Percentiles rank a stretch among this genome's conserved stretches.
phyloP scores from a whole-genome alignment of 2,797 vertebrate genomes.

The Rhinophrynus dorsalis region DNA sequence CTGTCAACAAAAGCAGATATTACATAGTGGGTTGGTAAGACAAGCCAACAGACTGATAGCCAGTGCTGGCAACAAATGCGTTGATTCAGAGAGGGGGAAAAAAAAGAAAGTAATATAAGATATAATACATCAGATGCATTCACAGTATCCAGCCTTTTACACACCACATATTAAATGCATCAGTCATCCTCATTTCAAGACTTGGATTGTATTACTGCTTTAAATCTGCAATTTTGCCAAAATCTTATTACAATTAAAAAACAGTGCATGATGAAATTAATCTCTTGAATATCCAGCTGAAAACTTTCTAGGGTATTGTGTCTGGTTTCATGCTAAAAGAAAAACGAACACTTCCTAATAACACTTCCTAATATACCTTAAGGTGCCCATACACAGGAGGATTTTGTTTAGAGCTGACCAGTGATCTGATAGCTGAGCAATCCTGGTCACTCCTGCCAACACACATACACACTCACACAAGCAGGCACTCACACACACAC shows the following conservation, averaged over 20 bases:
- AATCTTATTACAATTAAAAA: slow-evolving; percentile 40
- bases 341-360: too few relatives aligned
- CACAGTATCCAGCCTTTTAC: slow-evolving; percentile 16
- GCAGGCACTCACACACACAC: too few relatives aligned
- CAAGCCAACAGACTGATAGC: not conserved
- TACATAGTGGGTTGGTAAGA: not conserved
- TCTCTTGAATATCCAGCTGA: slow-evolving; percentile 4
- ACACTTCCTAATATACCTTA: too few relatives aligned
- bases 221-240: slow-evolving; percentile 38
- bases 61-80: not conserved
- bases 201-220: slow-evolving; percentile 37
- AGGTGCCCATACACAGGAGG: too few relatives aligned
- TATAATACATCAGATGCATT: slow-evolving; percentile 33
- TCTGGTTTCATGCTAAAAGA: not conserved
- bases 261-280: not conserved
- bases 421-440: too few relatives aligned
- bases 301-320: not conserved
- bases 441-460: too few relatives aligned
- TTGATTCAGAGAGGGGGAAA: not conserved
- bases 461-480: too few relatives aligned
- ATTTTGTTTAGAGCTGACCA: too few relatives aligned
- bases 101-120: slow-evolving; percentile 5
- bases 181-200: slow-evolving; percentile 33
- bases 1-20: not conserved
- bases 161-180: slow-evolving; percentile 45